Base-by-base conservation (phyloP, 2,113 vertebrate genomes). In the Plecotus auritus region DNA sequence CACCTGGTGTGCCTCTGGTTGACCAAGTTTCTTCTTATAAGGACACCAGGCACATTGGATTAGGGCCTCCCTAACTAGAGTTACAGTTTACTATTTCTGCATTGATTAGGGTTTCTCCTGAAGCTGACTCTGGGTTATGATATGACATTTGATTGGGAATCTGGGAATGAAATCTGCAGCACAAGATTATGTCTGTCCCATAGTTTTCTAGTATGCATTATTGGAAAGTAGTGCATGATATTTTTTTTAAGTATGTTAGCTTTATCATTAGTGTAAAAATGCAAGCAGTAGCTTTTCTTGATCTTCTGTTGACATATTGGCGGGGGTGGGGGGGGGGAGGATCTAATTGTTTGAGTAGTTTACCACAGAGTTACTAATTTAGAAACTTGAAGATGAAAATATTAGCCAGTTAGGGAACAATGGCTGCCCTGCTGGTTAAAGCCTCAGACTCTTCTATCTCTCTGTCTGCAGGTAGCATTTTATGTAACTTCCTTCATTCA, bases 331-430 rank as follows among this genome's bases (percentile, higher is more conserved):
- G 22, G 61, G 0, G n/a, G 42, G 51, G 90, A 7, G 5, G 13
- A 14, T 40, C n/a, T 82, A 47, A 67, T 90, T 89, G 23, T 37
- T 94, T 90, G 47, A 92, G 22, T 84, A n/a, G 83, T 85, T 92
- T 69, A 42, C 35, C 37, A 84, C 28, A 90, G 14, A 37, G 8
- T 84, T 93, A 12, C 45, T 93, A 54, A 80, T 87, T 91, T 86
- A 82, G 49, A 90, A 70, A 84, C 72, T 13, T 80, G 45, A 91
- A 49, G 47, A 30, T 78, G 84, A 72, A 23, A 32, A 17, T 87
- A 49, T 61, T 72, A 51, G 35, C 59, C 70, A 26, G 80, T 74
- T 86, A 74, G 32, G 42, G 30, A 82, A 59, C 73, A 76, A 35
- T 82, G 40, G 7, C 23, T 28, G 11, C 28, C 49, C 23, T 26